Evolutionary conservation across 2,888 invertebrate genomes (phyloP).

Genomic region (Auanema freiburgensis): DNA sequence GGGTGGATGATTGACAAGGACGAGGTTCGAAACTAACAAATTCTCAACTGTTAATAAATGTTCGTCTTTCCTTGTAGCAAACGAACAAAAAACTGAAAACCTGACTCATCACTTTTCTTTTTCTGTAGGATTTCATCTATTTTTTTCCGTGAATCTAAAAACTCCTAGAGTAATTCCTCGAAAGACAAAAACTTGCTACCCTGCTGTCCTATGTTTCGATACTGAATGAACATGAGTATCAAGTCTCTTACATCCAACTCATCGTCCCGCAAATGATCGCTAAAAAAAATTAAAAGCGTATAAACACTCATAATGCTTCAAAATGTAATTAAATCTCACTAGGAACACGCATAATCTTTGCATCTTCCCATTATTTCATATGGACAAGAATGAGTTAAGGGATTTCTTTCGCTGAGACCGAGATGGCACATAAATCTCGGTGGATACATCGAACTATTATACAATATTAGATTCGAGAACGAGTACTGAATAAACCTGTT

Average conservation of each 20-base stretch:
- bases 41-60: too few relatives aligned
- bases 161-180: too few relatives aligned
- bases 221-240: slow-evolving; percentile 1
- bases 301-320: not conserved
- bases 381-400: not conserved
- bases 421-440: not conserved
- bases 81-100: too few relatives aligned
- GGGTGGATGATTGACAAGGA: too few relatives aligned
- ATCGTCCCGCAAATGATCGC: not conserved
- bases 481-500: not conserved
- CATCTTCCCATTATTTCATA: slow-evolving; percentile 16
- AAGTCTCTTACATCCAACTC: not conserved
- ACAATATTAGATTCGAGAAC: not conserved
- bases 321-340: slow-evolving; percentile 7
- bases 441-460: not conserved
- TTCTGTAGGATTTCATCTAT: too few relatives aligned
- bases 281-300: not conserved
- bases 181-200: too few relatives aligned
- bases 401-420: not conserved
- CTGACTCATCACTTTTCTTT: too few relatives aligned
- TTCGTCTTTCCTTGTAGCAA: too few relatives aligned
- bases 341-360: slow-evolving; percentile 10
- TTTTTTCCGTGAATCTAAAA: too few relatives aligned
- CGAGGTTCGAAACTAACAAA: too few relatives aligned
- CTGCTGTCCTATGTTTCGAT: not conserved